Evolutionary conservation across 1,140 invertebrate species (phyloP).

Genomic region (Goniozus legneri): DNA sequence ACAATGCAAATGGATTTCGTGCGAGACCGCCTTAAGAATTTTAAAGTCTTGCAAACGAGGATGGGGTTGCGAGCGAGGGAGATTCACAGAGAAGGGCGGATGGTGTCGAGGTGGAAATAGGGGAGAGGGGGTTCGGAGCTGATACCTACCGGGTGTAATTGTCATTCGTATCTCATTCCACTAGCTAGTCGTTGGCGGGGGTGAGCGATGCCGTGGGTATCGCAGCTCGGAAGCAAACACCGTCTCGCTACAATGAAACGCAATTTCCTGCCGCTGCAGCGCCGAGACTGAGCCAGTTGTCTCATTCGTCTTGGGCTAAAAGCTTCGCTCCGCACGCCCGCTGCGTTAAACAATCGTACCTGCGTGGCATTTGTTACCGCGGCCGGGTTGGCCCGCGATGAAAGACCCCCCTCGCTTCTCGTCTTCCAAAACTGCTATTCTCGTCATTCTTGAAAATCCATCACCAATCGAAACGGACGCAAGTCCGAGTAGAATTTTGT

Average conservation of each 20-base stretch:
- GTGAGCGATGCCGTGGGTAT: conserved; percentile 23
- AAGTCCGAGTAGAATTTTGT: too few relatives aligned
- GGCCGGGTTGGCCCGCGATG: too few relatives aligned
- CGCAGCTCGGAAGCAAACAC: conserved; percentile 40
- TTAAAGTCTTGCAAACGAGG: conserved; percentile 22
- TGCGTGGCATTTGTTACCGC: conserved; percentile 38
- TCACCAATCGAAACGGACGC: too few relatives aligned
- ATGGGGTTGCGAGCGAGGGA: background rate
- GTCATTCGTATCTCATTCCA: conserved; percentile 36
- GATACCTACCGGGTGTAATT: conserved; percentile 32
- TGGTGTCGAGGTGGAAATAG: background rate
- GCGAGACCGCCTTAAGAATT: conserved; percentile 15
- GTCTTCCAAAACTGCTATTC: too few relatives aligned
- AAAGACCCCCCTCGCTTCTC: too few relatives aligned
- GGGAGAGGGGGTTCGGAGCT: conserved; percentile 15
- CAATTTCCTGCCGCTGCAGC: conserved; percentile 40
- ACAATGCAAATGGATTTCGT: conserved; percentile 16
- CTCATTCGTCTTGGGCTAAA: conserved; percentile 39
- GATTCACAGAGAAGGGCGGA: background rate
- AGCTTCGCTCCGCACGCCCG: conserved; percentile 33
- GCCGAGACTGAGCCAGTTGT: conserved; percentile 26
- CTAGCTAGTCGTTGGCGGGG: background rate
- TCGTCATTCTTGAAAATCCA: too few relatives aligned
- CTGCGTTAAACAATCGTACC: conserved; percentile 40
- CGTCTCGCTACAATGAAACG: conserved; percentile 43